Evolutionary conservation across 1,140 invertebrate species (phyloP), one percentile per base, ranked within the genome.

Genomic region (Meloidogyne exigua): DNA sequence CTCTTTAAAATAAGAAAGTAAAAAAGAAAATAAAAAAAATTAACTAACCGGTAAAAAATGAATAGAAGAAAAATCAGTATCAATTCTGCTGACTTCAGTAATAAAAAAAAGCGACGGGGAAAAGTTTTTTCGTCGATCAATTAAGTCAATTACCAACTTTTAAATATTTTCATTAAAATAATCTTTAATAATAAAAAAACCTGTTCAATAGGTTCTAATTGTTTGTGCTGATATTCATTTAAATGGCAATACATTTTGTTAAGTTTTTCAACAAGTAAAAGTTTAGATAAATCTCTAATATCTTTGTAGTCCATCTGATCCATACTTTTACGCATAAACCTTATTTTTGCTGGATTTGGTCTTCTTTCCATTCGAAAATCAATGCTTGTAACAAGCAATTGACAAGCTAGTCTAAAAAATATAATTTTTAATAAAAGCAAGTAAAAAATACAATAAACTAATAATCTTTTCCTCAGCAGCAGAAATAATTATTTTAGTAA

Each of bases 321-420:
- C 70, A 81, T 79, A 25, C 72, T 72, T 25, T 81, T 79, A 23
- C 79, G 77, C n/a, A 81, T 73, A 77, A 81, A 81, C 15, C 18
- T 49, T 28, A 81, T 72, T 49, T 81, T 81, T 21, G 68, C 23
- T n/a, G 77, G 67, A 68, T 81, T 72, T 12, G 82, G 63, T n/a
- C 83, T 83, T n/a, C 79, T 44, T 18, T 66, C 32, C 32, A 83
- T 85, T 42, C 70, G 68, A 42, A 84, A 81, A 63, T 81, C 80
- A 25, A 84, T 62, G 15, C 57, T 81, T 4, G 72, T 79, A 18
- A 81, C 82, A 26, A 81, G 62, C 23, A 79, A 63, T 63, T 79
- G 79, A 73, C 78, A 79, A 18, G 79, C 65, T 25, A 76, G 57
- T 72, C 81, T 76, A n/a, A 21, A 80, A 36, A 65, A 26, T 25